These are phyloP conservation scores for Hycleus phaleratus DNA, from an alignment of 1,140 invertebrate genomes.

Conservation along the genomic window DNA sequence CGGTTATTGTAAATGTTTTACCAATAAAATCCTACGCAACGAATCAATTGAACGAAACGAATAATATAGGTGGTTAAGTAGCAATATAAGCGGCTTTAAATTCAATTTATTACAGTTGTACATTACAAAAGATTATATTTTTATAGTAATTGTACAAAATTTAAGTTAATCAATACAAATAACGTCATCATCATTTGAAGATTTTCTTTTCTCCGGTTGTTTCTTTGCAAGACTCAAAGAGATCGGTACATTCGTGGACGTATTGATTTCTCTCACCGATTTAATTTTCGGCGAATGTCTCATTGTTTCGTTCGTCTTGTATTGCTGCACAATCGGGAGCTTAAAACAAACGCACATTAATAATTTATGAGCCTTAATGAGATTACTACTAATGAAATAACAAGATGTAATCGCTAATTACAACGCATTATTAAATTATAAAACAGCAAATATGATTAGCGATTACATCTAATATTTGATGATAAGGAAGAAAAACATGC, in stretches of 20 bases:
- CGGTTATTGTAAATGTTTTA: too few relatives aligned
- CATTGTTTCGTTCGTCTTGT: background rate
- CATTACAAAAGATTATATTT: background rate
- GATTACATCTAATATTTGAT: background rate
- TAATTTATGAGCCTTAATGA: background rate
- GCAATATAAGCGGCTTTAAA: too few relatives aligned
- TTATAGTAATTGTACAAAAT: background rate
- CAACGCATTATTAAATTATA: background rate
- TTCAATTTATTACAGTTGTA: background rate
- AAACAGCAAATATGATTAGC: background rate
- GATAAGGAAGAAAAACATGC: background rate
- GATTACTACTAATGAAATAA: background rate
- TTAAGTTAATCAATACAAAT: conserved; percentile 1
- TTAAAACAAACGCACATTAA: background rate
- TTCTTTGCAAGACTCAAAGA: conserved; percentile 24
- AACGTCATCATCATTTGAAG: conserved; percentile 16
- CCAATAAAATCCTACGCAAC: too few relatives aligned
- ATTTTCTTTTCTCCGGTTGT: conserved; percentile 13
- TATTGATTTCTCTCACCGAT: background rate
- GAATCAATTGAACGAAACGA: too few relatives aligned
- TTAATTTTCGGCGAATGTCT: background rate
- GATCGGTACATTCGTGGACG: conserved; percentile 20
- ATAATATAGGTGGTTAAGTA: too few relatives aligned
- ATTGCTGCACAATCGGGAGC: background rate
- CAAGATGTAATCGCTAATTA: background rate